These are phyloP conservation scores for Gnatocerus cornutus DNA, from an alignment of 2,888 invertebrate species.

Conservation along the genomic window DNA sequence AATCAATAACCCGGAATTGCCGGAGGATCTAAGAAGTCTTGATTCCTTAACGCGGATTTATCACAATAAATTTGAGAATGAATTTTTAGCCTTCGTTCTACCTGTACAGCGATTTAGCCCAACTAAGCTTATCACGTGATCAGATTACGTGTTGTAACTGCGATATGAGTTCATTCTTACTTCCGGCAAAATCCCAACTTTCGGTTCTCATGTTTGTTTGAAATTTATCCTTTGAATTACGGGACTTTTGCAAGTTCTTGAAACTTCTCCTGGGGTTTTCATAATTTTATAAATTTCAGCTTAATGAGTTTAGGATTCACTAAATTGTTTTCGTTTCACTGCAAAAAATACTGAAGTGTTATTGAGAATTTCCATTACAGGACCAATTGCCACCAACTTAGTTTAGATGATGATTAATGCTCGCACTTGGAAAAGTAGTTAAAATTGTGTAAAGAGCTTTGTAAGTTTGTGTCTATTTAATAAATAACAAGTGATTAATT, in stretches of 20 bases:
- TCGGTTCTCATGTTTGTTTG: slow-evolving; percentile 26
- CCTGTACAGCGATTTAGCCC: not conserved
- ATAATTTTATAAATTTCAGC: slow-evolving; percentile 22
- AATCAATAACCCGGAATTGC: slow-evolving; percentile 34
- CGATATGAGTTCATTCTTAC: slow-evolving; percentile 28
- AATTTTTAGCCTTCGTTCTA: slow-evolving; percentile 18
- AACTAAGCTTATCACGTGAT: slow-evolving; percentile 21
- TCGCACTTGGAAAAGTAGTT: too few relatives aligned
- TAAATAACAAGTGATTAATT: too few relatives aligned
- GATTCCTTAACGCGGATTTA: slow-evolving; percentile 27
- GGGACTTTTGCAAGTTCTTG: slow-evolving; percentile 21
- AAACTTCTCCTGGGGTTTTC: slow-evolving; percentile 7
- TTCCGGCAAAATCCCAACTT: slow-evolving; percentile 18
- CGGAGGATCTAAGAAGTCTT: slow-evolving; percentile 23
- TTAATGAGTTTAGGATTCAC: slow-evolving; percentile 10
- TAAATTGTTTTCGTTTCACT: too few relatives aligned
- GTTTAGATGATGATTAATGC: too few relatives aligned
- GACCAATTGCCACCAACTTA: too few relatives aligned
- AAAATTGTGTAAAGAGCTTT: too few relatives aligned
- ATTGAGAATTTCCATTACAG: not conserved
- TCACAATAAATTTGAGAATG: slow-evolving; percentile 20
- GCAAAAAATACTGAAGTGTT: not conserved
- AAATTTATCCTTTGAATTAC: slow-evolving; percentile 34
- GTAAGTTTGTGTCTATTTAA: too few relatives aligned
- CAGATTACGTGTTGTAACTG: slow-evolving; percentile 21